These are phyloP conservation scores for Peromyscus attwateri DNA, from an alignment of 2,797 vertebrate genomes.

Conservation along the genomic window DNA sequence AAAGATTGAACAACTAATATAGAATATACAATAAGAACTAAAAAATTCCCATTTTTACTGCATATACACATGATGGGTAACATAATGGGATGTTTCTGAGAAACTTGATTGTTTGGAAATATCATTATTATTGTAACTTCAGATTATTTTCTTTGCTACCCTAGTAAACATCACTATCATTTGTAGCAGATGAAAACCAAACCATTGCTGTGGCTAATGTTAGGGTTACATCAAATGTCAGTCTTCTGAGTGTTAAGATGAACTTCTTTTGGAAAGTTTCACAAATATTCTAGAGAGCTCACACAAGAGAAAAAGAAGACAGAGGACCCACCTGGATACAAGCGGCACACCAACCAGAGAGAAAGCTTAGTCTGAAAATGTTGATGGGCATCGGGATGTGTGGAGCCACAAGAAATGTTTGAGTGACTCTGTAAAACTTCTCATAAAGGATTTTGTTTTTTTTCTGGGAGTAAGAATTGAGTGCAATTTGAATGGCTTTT, in stretches of 20 bases:
- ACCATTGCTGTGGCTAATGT: neutral
- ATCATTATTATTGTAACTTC: neutral
- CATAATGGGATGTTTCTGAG: neutral
- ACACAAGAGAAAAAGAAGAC: neutral
- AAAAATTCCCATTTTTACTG: neutral
- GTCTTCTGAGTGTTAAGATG: neutral
- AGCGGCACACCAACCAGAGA: neutral
- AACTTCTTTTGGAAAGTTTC: neutral
- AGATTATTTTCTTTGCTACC: neutral
- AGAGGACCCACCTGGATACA: neutral
- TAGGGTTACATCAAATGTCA: neutral
- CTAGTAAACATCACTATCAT: neutral
- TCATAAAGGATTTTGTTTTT: neutral
- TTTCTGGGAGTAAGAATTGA: neutral
- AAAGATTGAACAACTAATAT: slow-evolving; percentile 13
- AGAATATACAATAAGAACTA: neutral
- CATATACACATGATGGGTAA: neutral
- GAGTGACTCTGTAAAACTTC: neutral
- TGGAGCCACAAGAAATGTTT: neutral
- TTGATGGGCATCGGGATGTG: neutral
- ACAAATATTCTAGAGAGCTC: neutral
- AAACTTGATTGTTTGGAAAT: neutral
- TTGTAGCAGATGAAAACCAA: slow-evolving; percentile 7
- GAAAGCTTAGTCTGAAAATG: neutral
- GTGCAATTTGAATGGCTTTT: neutral